Evolutionary conservation across 2,797 vertebrate species (phyloP).

Genomic region (Crypturellus tataupa): DNA sequence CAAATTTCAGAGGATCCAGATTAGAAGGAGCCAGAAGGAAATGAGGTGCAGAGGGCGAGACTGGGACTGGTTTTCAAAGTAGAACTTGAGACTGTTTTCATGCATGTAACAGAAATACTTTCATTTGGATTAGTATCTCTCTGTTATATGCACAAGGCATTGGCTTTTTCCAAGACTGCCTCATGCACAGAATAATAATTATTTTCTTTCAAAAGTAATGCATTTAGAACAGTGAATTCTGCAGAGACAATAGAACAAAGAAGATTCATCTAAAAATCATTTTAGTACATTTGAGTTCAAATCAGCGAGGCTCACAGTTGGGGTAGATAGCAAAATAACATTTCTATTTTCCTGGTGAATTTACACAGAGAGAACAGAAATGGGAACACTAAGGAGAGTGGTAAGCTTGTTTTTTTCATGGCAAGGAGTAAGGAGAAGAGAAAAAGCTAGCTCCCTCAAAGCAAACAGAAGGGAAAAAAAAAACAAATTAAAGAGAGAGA

Average conservation of each 20-base stretch:
- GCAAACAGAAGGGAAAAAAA: neutral
- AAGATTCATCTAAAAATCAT: conserved; percentile 38
- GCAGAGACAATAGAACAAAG: conserved; percentile 37
- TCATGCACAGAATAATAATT: neutral
- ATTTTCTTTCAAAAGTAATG: conserved; percentile 13
- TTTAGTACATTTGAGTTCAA: conserved; percentile 33
- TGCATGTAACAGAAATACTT: neutral
- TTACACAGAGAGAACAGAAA: conserved; percentile 4
- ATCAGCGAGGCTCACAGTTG: conserved; percentile 20
- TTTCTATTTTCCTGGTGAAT: conserved; percentile 6
- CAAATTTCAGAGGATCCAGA: conserved; percentile 26
- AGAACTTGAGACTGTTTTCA: neutral
- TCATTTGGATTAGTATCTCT: neutral
- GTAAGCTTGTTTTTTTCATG: conserved; percentile 10
- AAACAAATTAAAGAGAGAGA: neutral
- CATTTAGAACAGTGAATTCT: conserved; percentile 4
- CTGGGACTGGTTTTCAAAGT: neutral
- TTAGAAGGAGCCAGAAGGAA: conserved; percentile 18
- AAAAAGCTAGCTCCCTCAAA: conserved; percentile 12
- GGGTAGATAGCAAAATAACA: conserved; percentile 23
- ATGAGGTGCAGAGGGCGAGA: neutral
- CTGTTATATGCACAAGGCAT: neutral
- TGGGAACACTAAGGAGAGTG: conserved; percentile 10
- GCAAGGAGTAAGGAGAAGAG: neutral
- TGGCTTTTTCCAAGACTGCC: neutral